phyloP scores from a whole-genome alignment of 2,888 invertebrate genomes.

The Hemithea aestivaria region DNA sequence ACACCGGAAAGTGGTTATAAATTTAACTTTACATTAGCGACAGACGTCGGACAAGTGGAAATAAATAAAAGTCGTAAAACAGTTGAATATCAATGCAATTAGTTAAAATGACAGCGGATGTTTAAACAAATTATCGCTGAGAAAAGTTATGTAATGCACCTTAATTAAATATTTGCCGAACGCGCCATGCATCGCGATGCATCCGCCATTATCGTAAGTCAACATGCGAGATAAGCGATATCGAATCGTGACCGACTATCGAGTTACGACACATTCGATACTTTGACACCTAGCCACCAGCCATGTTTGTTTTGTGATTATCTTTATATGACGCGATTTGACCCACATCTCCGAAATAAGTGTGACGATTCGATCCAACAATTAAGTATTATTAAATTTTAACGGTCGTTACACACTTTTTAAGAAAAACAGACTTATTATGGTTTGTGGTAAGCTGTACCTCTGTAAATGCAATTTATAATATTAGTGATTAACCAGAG shows the following conservation, averaged over 20 bases:
- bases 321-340: slow-evolving; percentile 45
- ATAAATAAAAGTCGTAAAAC: no score
- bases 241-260: slow-evolving; percentile 63
- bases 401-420: no score
- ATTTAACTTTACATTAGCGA: no score
- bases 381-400: slow-evolving; percentile 4
- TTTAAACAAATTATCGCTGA: slow-evolving; percentile 14
- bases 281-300: slow-evolving; percentile 61
- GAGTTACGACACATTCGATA: slow-evolving; percentile 64
- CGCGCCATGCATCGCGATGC: slow-evolving; percentile 59
- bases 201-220: slow-evolving; percentile 60
- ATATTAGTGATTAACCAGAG: no score
- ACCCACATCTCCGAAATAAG: slow-evolving; percentile 42
- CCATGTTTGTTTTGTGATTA: slow-evolving; percentile 48
- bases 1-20: no score
- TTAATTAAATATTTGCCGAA: slow-evolving; percentile 61
- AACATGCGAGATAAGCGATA: slow-evolving; percentile 61
- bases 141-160: slow-evolving; percentile 32
- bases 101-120: slow-evolving; percentile 19
- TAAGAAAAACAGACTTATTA: no score
- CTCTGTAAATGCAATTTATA: no score
- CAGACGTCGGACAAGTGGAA: no score
- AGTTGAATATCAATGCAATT: slow-evolving; percentile 11
- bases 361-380: slow-evolving; percentile 5
- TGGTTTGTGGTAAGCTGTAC: no score